Evolutionary conservation across 2,888 invertebrate genomes (phyloP).

Genomic region (Acronicta leporina): DNA sequence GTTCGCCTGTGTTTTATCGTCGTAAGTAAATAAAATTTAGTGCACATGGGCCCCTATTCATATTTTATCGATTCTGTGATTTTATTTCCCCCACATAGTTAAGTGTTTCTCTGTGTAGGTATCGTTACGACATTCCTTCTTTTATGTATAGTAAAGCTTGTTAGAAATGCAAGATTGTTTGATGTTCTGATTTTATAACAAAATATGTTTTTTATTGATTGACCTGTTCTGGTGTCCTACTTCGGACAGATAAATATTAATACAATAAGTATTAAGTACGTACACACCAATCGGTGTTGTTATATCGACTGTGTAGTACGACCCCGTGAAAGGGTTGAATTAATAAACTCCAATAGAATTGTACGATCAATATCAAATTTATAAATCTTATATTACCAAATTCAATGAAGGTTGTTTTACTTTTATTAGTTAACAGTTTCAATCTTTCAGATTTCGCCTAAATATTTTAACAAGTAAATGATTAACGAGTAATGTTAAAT

Average conservation of each 20-base stretch:
- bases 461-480: no score
- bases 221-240: background rate
- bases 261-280: background rate
- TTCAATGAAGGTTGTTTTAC: no score
- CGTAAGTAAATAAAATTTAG: slow-evolving; percentile 52
- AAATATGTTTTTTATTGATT: background rate
- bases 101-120: slow-evolving; percentile 3
- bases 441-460: no score
- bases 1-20: slow-evolving; percentile 49
- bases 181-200: background rate
- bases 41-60: slow-evolving; percentile 45
- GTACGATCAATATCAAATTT: background rate
- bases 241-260: background rate
- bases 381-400: no score
- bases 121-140: background rate
- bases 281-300: background rate
- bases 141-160: background rate
- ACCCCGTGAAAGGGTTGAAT: slow-evolving; percentile 1
- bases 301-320: background rate
- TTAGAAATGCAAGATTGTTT: background rate
- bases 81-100: slow-evolving; percentile 36
- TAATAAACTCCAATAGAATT: slow-evolving; percentile 7
- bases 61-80: slow-evolving; percentile 46
- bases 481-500: no score
- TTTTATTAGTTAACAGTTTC: no score